These are phyloP conservation scores for Panzeria rudis DNA, from an alignment of 2,888 invertebrate genomes.

Conservation along the genomic window DNA sequence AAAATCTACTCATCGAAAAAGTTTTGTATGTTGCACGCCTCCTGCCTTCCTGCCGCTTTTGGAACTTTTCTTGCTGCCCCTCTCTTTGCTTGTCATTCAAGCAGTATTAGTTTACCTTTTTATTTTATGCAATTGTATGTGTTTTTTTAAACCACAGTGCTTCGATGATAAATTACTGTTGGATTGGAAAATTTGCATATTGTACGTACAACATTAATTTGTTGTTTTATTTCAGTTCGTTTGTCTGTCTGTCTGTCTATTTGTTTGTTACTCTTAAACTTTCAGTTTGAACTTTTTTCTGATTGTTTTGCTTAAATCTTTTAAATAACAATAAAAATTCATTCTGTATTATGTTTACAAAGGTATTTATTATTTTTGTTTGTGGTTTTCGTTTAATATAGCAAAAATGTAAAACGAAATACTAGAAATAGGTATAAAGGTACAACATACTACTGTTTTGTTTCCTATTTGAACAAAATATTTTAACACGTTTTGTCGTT, in stretches of 20 bases:
- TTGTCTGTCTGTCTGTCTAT: conserved; percentile 8
- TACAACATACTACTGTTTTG: conserved; percentile 55
- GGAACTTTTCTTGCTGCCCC: conserved; percentile 10
- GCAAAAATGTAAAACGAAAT: conserved; percentile 31
- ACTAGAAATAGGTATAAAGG: conserved; percentile 24
- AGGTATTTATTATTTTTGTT: conserved; percentile 70
- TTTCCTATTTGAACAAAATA: conserved; percentile 62
- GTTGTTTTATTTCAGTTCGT: conserved; percentile 29
- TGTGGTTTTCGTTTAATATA: conserved; percentile 63
- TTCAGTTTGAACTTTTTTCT: conserved; percentile 52
- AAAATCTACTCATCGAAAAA: conserved; percentile 62
- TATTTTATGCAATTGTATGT: not conserved
- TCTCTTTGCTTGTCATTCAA: conserved; percentile 19
- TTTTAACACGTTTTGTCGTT: conserved; percentile 67
- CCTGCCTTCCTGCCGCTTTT: not conserved
- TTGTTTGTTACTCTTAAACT: conserved; percentile 55
- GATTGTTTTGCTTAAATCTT: conserved; percentile 55
- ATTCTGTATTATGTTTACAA: conserved; percentile 66
- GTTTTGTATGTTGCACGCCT: conserved; percentile 53
- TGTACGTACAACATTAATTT: conserved; percentile 45
- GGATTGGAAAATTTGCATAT: conserved; percentile 72
- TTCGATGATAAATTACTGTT: conserved; percentile 71
- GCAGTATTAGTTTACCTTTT: conserved; percentile 63
- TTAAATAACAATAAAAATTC: conserved; percentile 70
- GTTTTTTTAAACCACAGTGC: conserved; percentile 18